Conservation (phyloP, 2,113 vertebrate species). For the Hypanus sabinus region DNA sequence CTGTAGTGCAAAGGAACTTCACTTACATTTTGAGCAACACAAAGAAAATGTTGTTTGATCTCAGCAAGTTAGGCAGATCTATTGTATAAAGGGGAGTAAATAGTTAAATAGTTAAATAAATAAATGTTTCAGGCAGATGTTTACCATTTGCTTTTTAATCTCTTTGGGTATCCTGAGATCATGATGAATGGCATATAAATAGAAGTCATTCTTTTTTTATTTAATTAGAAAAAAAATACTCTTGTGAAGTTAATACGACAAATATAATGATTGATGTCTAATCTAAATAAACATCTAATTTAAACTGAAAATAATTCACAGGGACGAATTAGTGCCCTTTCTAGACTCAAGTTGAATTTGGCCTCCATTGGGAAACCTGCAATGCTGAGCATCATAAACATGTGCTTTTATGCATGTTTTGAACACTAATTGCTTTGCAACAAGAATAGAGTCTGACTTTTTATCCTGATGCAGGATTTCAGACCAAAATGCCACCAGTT, state of each 20-base stretch:
- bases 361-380: background rate
- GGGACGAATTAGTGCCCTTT: background rate
- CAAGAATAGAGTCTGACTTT: background rate
- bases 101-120: no score
- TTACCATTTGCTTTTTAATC: background rate
- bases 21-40: no score
- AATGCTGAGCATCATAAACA: background rate
- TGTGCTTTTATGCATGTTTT: background rate
- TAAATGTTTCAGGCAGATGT: no score
- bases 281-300: background rate
- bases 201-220: background rate
- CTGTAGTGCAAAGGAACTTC: background rate
- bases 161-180: background rate
- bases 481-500: no score
- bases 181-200: background rate
- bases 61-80: no score
- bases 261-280: background rate
- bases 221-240: background rate
- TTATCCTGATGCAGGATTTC: no score
- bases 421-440: background rate
- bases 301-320: background rate
- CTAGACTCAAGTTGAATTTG: background rate
- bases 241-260: background rate
- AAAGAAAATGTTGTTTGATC: no score
- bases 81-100: no score